Percentiles rank a stretch among this genome's conserved stretches.
Evolutionary conservation across 2,888 invertebrate species (phyloP).

Genomic region (Apamea epomidion): DNA sequence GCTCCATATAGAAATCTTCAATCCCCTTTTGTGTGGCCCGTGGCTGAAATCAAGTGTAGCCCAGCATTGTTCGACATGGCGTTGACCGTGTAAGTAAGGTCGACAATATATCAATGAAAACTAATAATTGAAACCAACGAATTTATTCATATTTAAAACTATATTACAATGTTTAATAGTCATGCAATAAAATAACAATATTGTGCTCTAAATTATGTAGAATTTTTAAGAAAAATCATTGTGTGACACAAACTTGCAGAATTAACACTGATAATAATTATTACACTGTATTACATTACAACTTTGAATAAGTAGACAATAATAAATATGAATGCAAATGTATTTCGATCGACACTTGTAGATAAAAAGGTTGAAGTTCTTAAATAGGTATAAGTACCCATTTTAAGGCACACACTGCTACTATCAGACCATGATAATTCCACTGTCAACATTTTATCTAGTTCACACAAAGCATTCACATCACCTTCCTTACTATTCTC

Average conservation of each 20-base stretch:
- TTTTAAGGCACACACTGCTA: constrained; percentile 19
- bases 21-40: no score
- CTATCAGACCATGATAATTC: constrained; percentile 48
- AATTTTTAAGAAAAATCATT: constrained; percentile 33
- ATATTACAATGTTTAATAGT: constrained; percentile 60
- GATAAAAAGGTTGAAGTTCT: constrained; percentile 11
- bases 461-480: constrained; percentile 35
- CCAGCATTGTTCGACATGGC: neutral
- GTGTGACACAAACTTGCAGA: constrained; percentile 30
- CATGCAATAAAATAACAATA: constrained; percentile 59
- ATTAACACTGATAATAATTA: constrained; percentile 19
- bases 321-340: constrained; percentile 36
- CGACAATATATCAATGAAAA: constrained; percentile 12
- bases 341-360: constrained; percentile 48
- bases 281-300: constrained; percentile 2
- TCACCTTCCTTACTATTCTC: neutral
- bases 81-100: neutral
- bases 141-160: constrained; percentile 64
- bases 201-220: constrained; percentile 58
- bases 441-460: constrained; percentile 57
- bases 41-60: neutral
- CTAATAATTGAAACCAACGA: constrained; percentile 54
- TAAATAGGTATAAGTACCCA: constrained; percentile 11
- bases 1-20: no score
- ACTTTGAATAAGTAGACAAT: constrained; percentile 25